phyloP scores from a whole-genome alignment of 64 coral and sea anemone genomes.

The Anthopleura sola region DNA sequence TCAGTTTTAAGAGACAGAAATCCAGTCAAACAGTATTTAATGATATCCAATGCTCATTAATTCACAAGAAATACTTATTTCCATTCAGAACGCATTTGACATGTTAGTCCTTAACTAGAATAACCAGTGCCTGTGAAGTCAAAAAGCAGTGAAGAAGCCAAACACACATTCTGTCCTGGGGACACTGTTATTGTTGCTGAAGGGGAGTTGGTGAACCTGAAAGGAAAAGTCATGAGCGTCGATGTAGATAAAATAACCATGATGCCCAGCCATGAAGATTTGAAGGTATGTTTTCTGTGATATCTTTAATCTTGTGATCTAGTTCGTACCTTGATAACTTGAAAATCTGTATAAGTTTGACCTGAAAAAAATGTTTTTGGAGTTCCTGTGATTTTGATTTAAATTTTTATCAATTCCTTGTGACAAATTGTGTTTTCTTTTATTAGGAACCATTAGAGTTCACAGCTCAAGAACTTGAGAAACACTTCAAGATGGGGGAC shows the following conservation, averaged over 20 bases:
- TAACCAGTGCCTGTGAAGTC: constrained; percentile 67
- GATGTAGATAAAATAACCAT: constrained; percentile 88
- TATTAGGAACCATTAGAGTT: constrained; percentile 84
- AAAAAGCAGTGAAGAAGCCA: constrained; percentile 54
- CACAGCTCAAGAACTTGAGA: constrained; percentile 78
- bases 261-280: constrained; percentile 91
- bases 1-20: too few relatives aligned
- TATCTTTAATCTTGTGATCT: too few relatives aligned
- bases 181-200: constrained; percentile 89
- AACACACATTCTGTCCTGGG: constrained; percentile 60
- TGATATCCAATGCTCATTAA: too few relatives aligned
- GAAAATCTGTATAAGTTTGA: too few relatives aligned
- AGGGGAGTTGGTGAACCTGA: constrained; percentile 86
- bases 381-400: too few relatives aligned
- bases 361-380: too few relatives aligned
- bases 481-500: constrained; percentile 98
- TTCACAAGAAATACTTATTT: too few relatives aligned
- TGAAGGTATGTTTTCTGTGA: constrained; percentile 67
- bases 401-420: too few relatives aligned
- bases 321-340: too few relatives aligned
- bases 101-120: not conserved
- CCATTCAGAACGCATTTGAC: not conserved
- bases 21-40: too few relatives aligned
- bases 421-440: not conserved
- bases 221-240: constrained; percentile 89